phyloP scores from a whole-genome alignment of 2,113 vertebrate species.

The Sorex araneus region DNA sequence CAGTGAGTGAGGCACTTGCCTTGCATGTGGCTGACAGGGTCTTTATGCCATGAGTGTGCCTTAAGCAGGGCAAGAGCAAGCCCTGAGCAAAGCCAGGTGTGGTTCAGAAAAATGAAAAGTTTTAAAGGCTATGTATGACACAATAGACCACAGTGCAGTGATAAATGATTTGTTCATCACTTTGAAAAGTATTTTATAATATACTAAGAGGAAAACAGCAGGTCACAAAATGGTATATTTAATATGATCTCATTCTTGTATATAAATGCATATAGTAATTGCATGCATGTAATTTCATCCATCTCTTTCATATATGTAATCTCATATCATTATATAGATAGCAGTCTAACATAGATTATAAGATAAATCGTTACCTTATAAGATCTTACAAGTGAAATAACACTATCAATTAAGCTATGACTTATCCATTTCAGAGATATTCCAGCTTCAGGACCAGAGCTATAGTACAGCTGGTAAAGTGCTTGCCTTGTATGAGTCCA shows the following conservation, averaged over 20 bases:
- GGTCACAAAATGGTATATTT: slow-evolving; percentile 30
- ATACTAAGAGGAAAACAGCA: neutral
- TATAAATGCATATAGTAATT: neutral
- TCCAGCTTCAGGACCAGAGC: too few relatives aligned
- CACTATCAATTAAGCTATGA: slow-evolving; percentile 1
- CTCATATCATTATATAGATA: neutral
- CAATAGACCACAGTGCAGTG: neutral
- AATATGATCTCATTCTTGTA: neutral
- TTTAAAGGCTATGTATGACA: too few relatives aligned
- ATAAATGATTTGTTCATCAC: neutral
- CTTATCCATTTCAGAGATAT: neutral
- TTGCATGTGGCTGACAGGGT: too few relatives aligned
- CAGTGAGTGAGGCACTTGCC: too few relatives aligned
- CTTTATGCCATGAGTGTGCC: too few relatives aligned
- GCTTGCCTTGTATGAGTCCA: too few relatives aligned
- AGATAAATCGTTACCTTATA: slow-evolving; percentile 40
- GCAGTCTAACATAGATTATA: neutral
- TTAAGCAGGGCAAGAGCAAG: too few relatives aligned
- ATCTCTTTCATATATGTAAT: neutral
- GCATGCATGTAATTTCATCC: neutral
- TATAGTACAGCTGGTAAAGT: too few relatives aligned
- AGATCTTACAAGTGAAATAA: neutral
- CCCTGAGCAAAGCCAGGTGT: too few relatives aligned
- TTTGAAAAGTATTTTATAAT: neutral
- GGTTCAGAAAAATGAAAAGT: too few relatives aligned